Evolutionary conservation across 2,797 vertebrate genomes (phyloP).

Genomic region (Oreonectes daqikongensis): DNA sequence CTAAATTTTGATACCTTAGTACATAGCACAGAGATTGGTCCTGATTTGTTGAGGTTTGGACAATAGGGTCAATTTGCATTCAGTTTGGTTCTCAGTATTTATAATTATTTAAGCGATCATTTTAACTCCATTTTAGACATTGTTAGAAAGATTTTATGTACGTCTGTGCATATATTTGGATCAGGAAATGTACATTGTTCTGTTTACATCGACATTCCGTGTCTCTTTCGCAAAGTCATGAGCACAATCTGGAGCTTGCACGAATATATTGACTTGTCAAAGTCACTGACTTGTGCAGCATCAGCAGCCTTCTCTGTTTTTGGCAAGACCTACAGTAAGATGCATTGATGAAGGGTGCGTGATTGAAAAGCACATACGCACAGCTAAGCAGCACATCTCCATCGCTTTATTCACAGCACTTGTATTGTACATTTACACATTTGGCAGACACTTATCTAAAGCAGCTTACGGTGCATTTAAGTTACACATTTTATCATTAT

Average conservation of each 20-base stretch:
- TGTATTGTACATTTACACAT: not conserved
- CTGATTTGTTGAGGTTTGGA: too few relatives aligned
- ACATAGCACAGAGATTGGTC: too few relatives aligned
- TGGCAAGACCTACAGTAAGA: constrained; percentile 3
- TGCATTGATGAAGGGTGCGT: not conserved
- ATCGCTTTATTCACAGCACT: constrained; percentile 6
- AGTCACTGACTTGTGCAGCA: not conserved
- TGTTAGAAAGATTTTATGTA: not conserved
- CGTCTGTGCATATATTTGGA: not conserved
- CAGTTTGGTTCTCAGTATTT: too few relatives aligned
- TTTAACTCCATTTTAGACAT: not conserved
- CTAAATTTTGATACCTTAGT: too few relatives aligned
- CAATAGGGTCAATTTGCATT: too few relatives aligned
- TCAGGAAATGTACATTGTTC: not conserved
- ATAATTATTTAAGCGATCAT: too few relatives aligned
- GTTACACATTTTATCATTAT: not conserved
- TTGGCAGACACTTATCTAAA: not conserved
- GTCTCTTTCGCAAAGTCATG: not conserved
- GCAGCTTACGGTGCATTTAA: not conserved
- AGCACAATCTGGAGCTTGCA: not conserved
- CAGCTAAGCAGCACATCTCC: not conserved
- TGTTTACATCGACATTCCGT: not conserved
- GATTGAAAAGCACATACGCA: not conserved
- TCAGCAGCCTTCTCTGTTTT: constrained; percentile 3
- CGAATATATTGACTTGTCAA: constrained; percentile 1